Evolutionary conservation across 2,113 vertebrate species (phyloP).

Genomic region (Siphamia tubifer): DNA sequence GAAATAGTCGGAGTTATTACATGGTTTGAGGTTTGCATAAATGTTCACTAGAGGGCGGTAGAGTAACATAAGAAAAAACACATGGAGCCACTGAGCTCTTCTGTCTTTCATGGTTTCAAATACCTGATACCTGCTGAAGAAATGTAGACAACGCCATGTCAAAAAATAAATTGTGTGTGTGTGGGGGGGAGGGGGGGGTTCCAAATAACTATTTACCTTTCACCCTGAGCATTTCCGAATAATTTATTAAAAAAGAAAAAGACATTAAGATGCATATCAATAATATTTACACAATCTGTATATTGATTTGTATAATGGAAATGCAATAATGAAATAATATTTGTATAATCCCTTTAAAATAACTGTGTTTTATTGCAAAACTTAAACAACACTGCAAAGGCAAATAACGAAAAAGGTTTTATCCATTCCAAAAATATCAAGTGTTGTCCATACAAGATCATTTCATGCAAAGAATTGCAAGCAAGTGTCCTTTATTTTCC

Average conservation of each 20-base stretch:
- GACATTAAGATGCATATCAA: neutral
- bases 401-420: neutral
- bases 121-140: neutral
- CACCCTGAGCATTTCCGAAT: neutral
- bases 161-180: too few relatives aligned
- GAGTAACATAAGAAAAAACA: slow-evolving; percentile 36
- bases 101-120: neutral
- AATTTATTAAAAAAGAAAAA: neutral
- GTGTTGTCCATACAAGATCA: neutral
- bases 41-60: slow-evolving; percentile 67
- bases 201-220: neutral
- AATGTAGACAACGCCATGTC: slow-evolving; percentile 19
- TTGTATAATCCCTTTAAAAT: too few relatives aligned
- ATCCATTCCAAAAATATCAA: neutral
- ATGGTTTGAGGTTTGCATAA: slow-evolving; percentile 15
- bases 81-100: neutral
- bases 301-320: neutral
- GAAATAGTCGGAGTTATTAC: too few relatives aligned
- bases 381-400: neutral
- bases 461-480: neutral
- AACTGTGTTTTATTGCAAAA: neutral
- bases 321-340: too few relatives aligned
- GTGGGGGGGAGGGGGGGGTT: too few relatives aligned
- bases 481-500: slow-evolving; percentile 24
- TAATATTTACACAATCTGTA: neutral